These are phyloP conservation scores for Psilopsiagon aymara DNA, from an alignment of 2,113 vertebrate species.

Conservation along the genomic window DNA sequence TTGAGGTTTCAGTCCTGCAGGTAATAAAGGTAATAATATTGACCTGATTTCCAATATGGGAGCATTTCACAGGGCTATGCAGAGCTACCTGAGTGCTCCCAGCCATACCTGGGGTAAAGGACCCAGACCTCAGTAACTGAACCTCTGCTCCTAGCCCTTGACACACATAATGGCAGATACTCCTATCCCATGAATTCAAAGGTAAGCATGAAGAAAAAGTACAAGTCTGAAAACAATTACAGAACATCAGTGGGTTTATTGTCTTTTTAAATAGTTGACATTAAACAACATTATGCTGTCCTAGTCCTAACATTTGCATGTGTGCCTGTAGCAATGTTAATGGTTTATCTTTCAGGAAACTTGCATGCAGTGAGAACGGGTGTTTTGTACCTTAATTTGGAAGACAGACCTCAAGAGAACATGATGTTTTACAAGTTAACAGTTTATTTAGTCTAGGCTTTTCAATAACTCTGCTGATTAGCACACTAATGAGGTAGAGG, in stretches of 20 bases:
- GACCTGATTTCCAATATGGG: neutral
- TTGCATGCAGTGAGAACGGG: neutral
- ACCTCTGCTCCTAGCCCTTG: neutral
- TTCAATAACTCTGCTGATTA: slow-evolving; percentile 45
- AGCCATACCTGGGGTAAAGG: neutral
- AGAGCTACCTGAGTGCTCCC: neutral
- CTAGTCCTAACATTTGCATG: neutral
- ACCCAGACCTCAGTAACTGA: neutral
- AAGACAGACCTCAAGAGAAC: slow-evolving; percentile 1
- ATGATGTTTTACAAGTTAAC: slow-evolving; percentile 30
- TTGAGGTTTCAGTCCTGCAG: neutral
- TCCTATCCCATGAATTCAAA: neutral
- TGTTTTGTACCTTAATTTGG: neutral
- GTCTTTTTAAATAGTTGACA: neutral
- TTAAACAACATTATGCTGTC: neutral
- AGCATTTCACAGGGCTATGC: neutral
- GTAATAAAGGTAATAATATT: neutral
- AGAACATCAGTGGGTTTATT: neutral
- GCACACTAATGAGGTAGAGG: neutral
- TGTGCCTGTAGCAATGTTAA: neutral
- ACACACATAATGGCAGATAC: neutral
- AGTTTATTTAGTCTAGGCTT: slow-evolving; percentile 43
- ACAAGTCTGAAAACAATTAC: neutral
- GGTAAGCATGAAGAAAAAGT: neutral
- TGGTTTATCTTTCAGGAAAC: slow-evolving; percentile 26